These are phyloP conservation scores for Standfussiana lucernea DNA, from an alignment of 2,888 invertebrate genomes.

Conservation along the genomic window DNA sequence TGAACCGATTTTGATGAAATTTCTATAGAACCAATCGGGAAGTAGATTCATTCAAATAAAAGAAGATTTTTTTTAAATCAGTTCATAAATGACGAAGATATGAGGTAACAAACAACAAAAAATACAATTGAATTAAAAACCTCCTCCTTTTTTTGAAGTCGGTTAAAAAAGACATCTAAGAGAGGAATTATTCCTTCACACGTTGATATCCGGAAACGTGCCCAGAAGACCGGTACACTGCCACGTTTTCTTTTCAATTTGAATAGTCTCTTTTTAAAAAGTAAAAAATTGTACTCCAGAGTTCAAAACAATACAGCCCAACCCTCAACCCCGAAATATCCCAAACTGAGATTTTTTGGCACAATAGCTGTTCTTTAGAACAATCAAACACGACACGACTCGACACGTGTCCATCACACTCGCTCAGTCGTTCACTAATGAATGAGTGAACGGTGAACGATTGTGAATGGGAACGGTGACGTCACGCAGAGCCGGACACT, in stretches of 20 bases:
- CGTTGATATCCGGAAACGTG: background rate
- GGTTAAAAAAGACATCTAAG: background rate
- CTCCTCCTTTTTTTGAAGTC: too few species aligned
- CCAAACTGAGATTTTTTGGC: conserved; percentile 15
- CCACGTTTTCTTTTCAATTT: background rate
- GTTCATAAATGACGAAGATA: too few species aligned
- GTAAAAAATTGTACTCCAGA: background rate
- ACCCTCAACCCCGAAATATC: background rate
- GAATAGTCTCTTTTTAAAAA: background rate
- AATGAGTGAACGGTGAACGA: conserved; percentile 59
- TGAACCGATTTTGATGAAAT: too few species aligned
- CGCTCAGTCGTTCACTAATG: conserved; percentile 51
- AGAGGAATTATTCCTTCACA: background rate
- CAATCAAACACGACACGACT: conserved; percentile 49
- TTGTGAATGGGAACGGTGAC: conserved; percentile 51
- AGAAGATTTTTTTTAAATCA: too few species aligned
- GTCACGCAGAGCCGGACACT: conserved; percentile 42
- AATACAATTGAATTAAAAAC: too few species aligned
- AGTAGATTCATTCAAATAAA: too few species aligned
- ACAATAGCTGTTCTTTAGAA: conserved; percentile 46
- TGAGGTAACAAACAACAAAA: too few species aligned
- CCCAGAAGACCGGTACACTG: background rate
- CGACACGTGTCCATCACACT: conserved; percentile 62
- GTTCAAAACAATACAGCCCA: background rate
- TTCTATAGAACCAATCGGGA: too few species aligned